Evolutionary conservation across 2,888 invertebrate species (phyloP).

Genomic region (Dryomyza anilis): DNA sequence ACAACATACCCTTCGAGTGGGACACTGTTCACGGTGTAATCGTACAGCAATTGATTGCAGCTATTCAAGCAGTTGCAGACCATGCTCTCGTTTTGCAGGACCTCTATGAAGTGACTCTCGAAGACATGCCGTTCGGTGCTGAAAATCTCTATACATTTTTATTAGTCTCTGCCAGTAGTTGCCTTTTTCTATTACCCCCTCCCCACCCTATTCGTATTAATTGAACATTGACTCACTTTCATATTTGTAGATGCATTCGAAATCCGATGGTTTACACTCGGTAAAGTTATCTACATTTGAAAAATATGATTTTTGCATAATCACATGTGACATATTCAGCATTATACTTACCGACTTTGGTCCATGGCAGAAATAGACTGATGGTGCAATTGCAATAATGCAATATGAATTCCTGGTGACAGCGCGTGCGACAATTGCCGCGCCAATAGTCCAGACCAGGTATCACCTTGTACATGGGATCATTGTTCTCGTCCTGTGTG

Average conservation of each 20-base stretch:
- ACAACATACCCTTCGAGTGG: slow-evolving; percentile 41
- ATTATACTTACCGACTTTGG: slow-evolving; percentile 32
- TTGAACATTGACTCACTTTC: slow-evolving; percentile 45
- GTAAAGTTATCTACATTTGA: slow-evolving; percentile 49
- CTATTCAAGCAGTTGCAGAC: slow-evolving; percentile 53
- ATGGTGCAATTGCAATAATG: slow-evolving; percentile 53
- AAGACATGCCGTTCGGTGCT: slow-evolving; percentile 41
- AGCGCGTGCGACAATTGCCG: slow-evolving; percentile 53
- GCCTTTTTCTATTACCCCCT: no score
- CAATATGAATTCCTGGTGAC: slow-evolving; percentile 53
- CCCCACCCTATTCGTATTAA: no score
- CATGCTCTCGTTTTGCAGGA: slow-evolving; percentile 47
- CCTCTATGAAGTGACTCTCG: slow-evolving; percentile 46
- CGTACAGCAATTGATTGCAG: slow-evolving; percentile 49
- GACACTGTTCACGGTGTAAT: slow-evolving; percentile 39
- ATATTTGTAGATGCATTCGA: slow-evolving; percentile 49
- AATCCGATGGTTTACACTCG: slow-evolving; percentile 48
- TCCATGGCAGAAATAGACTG: slow-evolving; percentile 49
- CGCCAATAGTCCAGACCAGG: slow-evolving; percentile 52
- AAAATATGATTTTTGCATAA: no score
- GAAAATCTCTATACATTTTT: slow-evolving; percentile 39
- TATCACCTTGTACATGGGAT: slow-evolving; percentile 47
- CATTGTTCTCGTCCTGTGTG: slow-evolving; percentile 43
- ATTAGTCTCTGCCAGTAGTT: no score
- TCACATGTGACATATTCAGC: no score